phyloP scores from a whole-genome alignment of 2,797 vertebrate genomes.

The Apogon hyalosoma region DNA sequence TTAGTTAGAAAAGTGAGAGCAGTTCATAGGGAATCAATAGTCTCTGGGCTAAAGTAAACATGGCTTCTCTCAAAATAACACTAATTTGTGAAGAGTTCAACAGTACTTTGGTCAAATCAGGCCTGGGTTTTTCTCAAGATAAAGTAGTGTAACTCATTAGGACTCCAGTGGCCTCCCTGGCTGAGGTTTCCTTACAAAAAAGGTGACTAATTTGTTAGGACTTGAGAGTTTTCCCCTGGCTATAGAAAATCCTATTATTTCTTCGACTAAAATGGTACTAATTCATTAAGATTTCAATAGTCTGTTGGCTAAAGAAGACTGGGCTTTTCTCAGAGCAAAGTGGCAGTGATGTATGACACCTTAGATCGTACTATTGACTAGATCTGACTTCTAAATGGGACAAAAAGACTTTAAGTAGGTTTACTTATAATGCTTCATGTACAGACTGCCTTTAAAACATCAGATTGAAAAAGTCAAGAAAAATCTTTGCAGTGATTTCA shows the following conservation, averaged over 20 bases:
- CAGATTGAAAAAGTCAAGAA: neutral
- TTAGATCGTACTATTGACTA: neutral
- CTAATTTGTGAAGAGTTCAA: slow-evolving; percentile 49
- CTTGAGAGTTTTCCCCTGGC: slow-evolving; percentile 36
- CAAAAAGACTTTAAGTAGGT: slow-evolving; percentile 10
- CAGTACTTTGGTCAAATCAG: slow-evolving; percentile 36
- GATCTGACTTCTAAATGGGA: no score
- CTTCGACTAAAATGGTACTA: slow-evolving; percentile 40
- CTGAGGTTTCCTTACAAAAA: slow-evolving; percentile 43
- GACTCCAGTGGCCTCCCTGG: slow-evolving; percentile 45
- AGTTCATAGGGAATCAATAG: slow-evolving; percentile 53
- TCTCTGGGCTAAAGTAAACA: slow-evolving; percentile 43
- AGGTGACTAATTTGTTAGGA: slow-evolving; percentile 59
- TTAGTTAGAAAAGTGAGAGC: slow-evolving; percentile 27
- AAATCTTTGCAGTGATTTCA: no score
- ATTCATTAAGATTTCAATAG: slow-evolving; percentile 51
- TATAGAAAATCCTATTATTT: slow-evolving; percentile 45
- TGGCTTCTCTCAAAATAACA: slow-evolving; percentile 24
- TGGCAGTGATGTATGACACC: slow-evolving; percentile 30
- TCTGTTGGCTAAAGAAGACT: slow-evolving; percentile 21
- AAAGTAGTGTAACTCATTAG: slow-evolving; percentile 61
- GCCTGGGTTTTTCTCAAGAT: slow-evolving; percentile 47
- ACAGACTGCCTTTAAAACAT: slow-evolving; percentile 9
- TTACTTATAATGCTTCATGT: slow-evolving; percentile 16
- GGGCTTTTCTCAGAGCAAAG: slow-evolving; percentile 23